Conservation (phyloP, 2,113 vertebrate species). For the Cryptomyrus ogoouensis region DNA sequence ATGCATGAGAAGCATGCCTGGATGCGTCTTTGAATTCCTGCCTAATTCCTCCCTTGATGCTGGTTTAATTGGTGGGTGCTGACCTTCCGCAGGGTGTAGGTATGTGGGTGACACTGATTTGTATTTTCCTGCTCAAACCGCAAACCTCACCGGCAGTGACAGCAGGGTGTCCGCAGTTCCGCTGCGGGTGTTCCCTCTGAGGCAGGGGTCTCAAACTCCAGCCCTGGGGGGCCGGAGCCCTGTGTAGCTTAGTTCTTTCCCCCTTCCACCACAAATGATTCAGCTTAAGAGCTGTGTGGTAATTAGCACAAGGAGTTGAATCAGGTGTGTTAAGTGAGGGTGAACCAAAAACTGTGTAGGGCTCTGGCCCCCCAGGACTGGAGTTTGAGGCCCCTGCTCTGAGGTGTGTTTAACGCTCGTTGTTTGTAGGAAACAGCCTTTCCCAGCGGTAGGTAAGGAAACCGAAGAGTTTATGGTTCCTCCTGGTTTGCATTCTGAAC, state of each 20-base stretch:
- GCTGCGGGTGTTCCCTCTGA: neutral
- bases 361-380: no score
- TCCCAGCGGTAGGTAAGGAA: neutral
- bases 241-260: no score
- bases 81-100: neutral
- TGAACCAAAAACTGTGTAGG: no score
- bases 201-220: neutral
- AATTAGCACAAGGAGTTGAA: no score
- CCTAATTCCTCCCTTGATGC: neutral
- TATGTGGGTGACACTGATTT: neutral
- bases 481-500: slow-evolving; percentile 33
- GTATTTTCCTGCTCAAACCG: neutral
- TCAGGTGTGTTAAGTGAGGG: no score
- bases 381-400: no score
- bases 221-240: no score
- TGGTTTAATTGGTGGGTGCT: neutral
- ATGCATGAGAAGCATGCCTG: neutral
- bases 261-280: no score
- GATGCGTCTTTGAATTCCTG: neutral
- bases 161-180: neutral
- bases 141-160: neutral
- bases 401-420: neutral
- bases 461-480: neutral
- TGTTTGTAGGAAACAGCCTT: neutral
- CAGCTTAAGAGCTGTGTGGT: no score